Evolutionary conservation across 2,888 invertebrate species (phyloP).

Genomic region (Eremobia ochroleuca): DNA sequence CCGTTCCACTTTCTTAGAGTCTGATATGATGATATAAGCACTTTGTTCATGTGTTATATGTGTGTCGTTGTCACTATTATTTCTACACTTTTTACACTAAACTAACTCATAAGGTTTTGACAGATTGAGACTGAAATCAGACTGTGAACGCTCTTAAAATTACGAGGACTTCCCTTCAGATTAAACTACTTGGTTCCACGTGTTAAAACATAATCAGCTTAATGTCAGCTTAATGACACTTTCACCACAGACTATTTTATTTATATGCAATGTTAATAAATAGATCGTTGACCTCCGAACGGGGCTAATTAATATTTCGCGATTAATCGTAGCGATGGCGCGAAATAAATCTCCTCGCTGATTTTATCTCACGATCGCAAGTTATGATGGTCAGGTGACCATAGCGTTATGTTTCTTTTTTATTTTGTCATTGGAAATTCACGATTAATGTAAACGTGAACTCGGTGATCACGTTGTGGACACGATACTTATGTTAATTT

Average conservation of each 20-base stretch:
- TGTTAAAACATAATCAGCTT: conserved; percentile 45
- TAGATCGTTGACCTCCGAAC: conserved; percentile 81
- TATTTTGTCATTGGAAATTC: conserved; percentile 83
- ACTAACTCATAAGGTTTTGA: too few species aligned
- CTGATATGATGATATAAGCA: too few species aligned
- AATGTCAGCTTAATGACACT: conserved; percentile 47
- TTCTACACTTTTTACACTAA: too few species aligned
- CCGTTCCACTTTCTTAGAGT: too few species aligned
- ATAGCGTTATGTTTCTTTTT: conserved; percentile 76
- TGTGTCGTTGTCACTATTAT: too few species aligned
- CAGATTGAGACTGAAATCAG: too few species aligned
- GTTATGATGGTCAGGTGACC: conserved; percentile 82
- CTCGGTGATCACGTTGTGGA: conserved; percentile 80
- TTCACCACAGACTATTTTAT: conserved; percentile 48
- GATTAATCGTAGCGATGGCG: conserved; percentile 78
- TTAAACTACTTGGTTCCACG: conserved; percentile 20
- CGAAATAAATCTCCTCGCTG: conserved; percentile 82
- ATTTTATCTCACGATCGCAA: conserved; percentile 77
- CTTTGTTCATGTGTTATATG: too few species aligned
- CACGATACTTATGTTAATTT: conserved; percentile 83
- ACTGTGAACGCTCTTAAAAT: too few species aligned
- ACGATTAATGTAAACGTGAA: conserved; percentile 81
- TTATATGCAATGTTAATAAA: conserved; percentile 73
- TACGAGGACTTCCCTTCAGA: too few species aligned
- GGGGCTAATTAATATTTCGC: conserved; percentile 84